Evolutionary conservation across 2,113 vertebrate genomes (phyloP), one percentile per base, ranked within the genome.

Genomic region (Paraplagusia blochii): DNA sequence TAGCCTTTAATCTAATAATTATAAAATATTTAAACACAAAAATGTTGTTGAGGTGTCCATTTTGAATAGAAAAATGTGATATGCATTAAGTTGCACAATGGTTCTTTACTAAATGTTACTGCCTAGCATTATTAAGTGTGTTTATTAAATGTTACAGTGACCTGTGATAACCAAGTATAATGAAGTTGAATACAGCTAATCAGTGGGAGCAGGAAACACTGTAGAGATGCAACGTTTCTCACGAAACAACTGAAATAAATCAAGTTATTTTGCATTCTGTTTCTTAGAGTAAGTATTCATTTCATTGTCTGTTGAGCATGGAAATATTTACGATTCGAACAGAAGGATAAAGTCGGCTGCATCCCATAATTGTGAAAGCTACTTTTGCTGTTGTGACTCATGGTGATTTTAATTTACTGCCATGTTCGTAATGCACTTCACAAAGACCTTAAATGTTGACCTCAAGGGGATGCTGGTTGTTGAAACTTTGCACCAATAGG

Each of bases 151-250:
- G 22, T 29, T 29, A 29, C 6, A 29, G 22, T 29, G 22, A 29
- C 22, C 2, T 29, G 34, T 57, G 54, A 18, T 6, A 3, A n/a
- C n/a, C n/a, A n/a, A n/a, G 59, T 77, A 61, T 33, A 5, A 45
- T 66, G 52, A 71, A n/a, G n/a, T n/a, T n/a, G n/a, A n/a, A 81
- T 79, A 80, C 70, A 85, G 64, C 67, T 62, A 68, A 77, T 69
- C 50, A 77, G 79, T 61, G 62, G 38, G 35, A 61, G 67, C 52
- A 77, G 58, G 40, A 53, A 43, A 55, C n/a, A 36, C 3, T 17
- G 35, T 47, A 42, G 11, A 40, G 2, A 47, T 35, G 44, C 13
- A 9, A 6, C 9, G n/a, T 5, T 15, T 18, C 58, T 47, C 53
- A 13, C 11, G 1, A 40, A 5, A 40, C 11, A 12, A 39, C 4